Evolutionary conservation across 2,888 invertebrate species (phyloP).

Genomic region (Phasia obesa): DNA sequence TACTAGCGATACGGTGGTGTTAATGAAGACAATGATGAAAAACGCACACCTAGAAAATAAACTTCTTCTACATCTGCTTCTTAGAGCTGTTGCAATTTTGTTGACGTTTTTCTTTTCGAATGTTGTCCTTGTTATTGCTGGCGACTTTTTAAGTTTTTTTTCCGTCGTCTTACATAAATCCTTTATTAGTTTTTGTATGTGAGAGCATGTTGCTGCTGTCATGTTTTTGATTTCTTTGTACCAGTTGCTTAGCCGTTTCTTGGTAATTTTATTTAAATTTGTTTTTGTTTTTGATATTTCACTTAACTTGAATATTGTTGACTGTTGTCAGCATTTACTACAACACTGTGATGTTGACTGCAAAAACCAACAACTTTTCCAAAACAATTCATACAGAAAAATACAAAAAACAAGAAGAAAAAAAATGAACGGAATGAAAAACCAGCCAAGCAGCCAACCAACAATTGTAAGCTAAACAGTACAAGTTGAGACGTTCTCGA

Average conservation of each 20-base stretch:
- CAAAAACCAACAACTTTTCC: slow-evolving; percentile 66
- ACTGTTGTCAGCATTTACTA: slow-evolving; percentile 39
- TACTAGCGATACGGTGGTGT: slow-evolving; percentile 7
- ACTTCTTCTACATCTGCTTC: slow-evolving; percentile 16
- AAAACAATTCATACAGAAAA: slow-evolving; percentile 60
- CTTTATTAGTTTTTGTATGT: slow-evolving; percentile 1
- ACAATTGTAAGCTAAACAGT: slow-evolving; percentile 63
- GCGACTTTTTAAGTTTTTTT: slow-evolving; percentile 12
- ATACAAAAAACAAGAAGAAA: slow-evolving; percentile 10
- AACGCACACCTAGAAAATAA: background rate
- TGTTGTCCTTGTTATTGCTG: slow-evolving; percentile 23
- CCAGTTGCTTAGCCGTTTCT: slow-evolving; percentile 56
- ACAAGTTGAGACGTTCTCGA: slow-evolving; percentile 66
- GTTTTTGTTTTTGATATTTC: slow-evolving; percentile 38
- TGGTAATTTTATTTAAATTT: slow-evolving; percentile 49
- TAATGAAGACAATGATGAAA: slow-evolving; percentile 9
- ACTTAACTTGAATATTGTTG: slow-evolving; percentile 43
- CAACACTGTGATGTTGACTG: slow-evolving; percentile 49
- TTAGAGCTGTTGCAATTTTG: slow-evolving; percentile 7
- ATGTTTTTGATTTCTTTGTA: slow-evolving; percentile 61
- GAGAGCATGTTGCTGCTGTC: slow-evolving; percentile 20
- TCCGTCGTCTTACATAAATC: slow-evolving; percentile 11
- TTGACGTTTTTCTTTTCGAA: slow-evolving; percentile 12
- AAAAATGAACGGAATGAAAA: slow-evolving; percentile 47
- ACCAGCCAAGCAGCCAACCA: slow-evolving; percentile 49